These are phyloP conservation scores for Nothocercus julius DNA, from an alignment of 2,113 vertebrate genomes.

Conservation along the genomic window DNA sequence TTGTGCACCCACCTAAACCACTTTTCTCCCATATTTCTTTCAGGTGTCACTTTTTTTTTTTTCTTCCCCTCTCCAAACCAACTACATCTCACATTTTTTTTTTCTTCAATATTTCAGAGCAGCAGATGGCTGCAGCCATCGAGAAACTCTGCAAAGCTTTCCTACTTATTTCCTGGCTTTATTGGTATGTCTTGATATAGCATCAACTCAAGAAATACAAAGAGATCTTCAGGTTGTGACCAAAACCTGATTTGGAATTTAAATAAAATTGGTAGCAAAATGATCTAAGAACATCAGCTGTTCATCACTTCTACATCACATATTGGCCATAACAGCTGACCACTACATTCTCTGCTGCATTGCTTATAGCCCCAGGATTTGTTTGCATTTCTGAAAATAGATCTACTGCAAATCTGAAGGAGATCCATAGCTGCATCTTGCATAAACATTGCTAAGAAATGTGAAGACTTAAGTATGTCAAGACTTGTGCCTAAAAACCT, in stretches of 20 bases:
- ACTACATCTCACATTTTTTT: neutral
- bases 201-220: neutral
- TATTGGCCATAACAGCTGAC: neutral
- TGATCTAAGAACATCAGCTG: neutral
- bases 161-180: neutral
- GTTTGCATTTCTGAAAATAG: neutral
- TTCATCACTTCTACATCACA: neutral
- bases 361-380: neutral
- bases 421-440: neutral
- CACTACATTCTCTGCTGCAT: neutral
- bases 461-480: neutral
- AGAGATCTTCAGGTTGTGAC: neutral
- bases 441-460: neutral
- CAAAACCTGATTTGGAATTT: neutral
- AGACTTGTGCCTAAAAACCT: neutral
- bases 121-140: neutral
- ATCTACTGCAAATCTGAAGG: neutral
- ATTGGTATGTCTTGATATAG: neutral
- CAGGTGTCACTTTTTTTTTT: neutral
- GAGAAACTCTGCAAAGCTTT: neutral
- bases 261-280: neutral
- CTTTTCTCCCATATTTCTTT: neutral
- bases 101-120: neutral
- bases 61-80: neutral
- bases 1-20: neutral